phyloP scores from a whole-genome alignment of 1,140 invertebrate genomes.

The Drosophila pruinosa region DNA sequence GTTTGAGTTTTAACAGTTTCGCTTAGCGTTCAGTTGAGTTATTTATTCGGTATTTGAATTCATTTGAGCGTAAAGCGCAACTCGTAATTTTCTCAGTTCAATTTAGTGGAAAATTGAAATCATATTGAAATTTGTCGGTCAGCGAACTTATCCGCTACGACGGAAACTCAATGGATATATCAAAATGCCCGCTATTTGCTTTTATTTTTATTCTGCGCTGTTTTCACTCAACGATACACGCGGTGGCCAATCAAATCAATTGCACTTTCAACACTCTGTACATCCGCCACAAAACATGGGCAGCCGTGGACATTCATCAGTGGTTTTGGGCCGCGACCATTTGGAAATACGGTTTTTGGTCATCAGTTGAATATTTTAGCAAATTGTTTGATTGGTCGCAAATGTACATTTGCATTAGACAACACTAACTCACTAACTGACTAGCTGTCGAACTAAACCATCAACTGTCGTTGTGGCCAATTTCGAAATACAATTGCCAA shows the following conservation, averaged over 20 bases:
- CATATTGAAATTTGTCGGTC: conserved; percentile 61
- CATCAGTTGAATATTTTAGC: conserved; percentile 38
- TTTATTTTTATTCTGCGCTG: conserved; percentile 8
- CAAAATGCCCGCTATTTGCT: conserved; percentile 9
- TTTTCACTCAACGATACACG: conserved; percentile 1
- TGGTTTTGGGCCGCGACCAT: conserved; percentile 18
- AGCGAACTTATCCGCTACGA: conserved; percentile 32
- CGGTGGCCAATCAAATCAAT: conserved; percentile 43
- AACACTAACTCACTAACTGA: neutral
- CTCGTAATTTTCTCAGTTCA: conserved; percentile 57
- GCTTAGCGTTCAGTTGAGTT: conserved; percentile 24
- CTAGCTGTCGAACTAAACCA: too few species aligned
- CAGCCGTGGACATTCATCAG: conserved; percentile 28
- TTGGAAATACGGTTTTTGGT: conserved; percentile 33
- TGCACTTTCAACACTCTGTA: conserved; percentile 27
- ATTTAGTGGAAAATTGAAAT: conserved; percentile 66
- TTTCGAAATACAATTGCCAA: conserved; percentile 14
- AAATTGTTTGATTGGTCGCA: conserved; percentile 38
- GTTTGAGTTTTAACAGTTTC: conserved; percentile 2
- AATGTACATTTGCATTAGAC: conserved; percentile 47
- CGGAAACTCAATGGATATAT: conserved; percentile 33
- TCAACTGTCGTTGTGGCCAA: conserved; percentile 6
- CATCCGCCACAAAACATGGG: conserved; percentile 20
- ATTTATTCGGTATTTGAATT: conserved; percentile 59
- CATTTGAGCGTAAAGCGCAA: conserved; percentile 57